phyloP scores from a whole-genome alignment of 2,113 vertebrate species.

The Carassius auratus region DNA sequence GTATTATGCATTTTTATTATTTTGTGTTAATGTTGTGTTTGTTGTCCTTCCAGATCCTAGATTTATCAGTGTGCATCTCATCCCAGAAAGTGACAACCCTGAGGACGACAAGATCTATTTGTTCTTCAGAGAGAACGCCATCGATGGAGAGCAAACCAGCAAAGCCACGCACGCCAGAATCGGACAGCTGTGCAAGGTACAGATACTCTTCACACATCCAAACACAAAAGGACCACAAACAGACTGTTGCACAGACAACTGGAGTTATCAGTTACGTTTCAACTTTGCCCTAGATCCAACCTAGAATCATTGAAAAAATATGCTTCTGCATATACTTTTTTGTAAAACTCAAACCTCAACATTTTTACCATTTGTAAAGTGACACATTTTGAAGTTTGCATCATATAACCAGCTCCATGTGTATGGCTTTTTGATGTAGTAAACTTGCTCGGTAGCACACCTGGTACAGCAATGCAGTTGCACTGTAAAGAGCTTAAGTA shows the following conservation, averaged over 20 bases:
- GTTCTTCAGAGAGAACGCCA: constrained; percentile 96
- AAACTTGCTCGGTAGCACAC: background rate
- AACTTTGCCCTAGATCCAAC: background rate
- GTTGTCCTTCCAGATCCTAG: constrained; percentile 82
- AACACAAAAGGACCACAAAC: background rate
- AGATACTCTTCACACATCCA: constrained; percentile 5
- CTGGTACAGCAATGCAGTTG: background rate
- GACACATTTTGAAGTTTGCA: background rate
- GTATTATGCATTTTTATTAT: background rate
- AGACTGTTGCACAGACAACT: background rate
- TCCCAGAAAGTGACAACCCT: constrained; percentile 96
- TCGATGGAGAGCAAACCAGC: constrained; percentile 93
- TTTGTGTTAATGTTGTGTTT: constrained; percentile 26
- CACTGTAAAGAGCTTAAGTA: too few relatives aligned
- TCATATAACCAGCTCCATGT: background rate
- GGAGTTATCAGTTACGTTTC: background rate
- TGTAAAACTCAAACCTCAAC: background rate
- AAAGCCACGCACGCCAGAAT: constrained; percentile 96
- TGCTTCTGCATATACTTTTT: background rate
- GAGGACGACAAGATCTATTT: constrained; percentile 98
- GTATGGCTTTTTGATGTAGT: background rate
- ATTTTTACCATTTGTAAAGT: too few relatives aligned
- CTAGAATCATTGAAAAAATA: background rate
- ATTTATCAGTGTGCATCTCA: constrained; percentile 88
- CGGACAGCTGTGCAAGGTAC: constrained; percentile 97